phyloP scores from a whole-genome alignment of 2,113 vertebrate species.

The Rhinichthys klamathensis region DNA sequence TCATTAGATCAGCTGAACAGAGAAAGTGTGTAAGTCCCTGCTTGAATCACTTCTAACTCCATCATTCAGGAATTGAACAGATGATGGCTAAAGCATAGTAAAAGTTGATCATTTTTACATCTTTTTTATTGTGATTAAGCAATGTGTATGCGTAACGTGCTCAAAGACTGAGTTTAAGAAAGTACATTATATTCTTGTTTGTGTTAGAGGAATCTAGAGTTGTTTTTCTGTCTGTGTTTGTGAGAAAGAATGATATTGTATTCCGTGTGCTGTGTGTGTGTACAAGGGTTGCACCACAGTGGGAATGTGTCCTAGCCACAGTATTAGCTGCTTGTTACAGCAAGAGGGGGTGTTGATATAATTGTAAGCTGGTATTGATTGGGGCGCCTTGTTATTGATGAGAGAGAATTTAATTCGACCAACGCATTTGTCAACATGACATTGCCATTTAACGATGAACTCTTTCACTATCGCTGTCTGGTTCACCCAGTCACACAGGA shows the following conservation, averaged over 20 bases:
- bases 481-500: conserved; percentile 63
- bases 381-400: conserved; percentile 76
- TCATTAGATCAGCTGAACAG: conserved; percentile 68
- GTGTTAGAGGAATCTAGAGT: neutral
- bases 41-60: conserved; percentile 30
- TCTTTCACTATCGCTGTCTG: conserved; percentile 62
- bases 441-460: conserved; percentile 79
- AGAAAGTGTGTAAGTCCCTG: conserved; percentile 29
- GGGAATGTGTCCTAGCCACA: conserved; percentile 43
- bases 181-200: neutral
- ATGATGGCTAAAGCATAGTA: neutral
- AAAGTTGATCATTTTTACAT: neutral
- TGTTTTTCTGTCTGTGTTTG: conserved; percentile 22
- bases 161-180: neutral
- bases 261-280: no score
- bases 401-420: conserved; percentile 80
- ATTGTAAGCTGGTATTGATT: conserved; percentile 80
- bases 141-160: no score
- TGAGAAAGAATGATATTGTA: conserved; percentile 31
- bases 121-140: neutral
- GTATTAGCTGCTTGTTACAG: conserved; percentile 54
- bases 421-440: conserved; percentile 82
- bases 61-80: neutral
- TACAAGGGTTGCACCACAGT: neutral
- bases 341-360: conserved; percentile 71